Conservation (phyloP, 2,888 invertebrate genomes). For the Cyrtodaria siliqua region DNA sequence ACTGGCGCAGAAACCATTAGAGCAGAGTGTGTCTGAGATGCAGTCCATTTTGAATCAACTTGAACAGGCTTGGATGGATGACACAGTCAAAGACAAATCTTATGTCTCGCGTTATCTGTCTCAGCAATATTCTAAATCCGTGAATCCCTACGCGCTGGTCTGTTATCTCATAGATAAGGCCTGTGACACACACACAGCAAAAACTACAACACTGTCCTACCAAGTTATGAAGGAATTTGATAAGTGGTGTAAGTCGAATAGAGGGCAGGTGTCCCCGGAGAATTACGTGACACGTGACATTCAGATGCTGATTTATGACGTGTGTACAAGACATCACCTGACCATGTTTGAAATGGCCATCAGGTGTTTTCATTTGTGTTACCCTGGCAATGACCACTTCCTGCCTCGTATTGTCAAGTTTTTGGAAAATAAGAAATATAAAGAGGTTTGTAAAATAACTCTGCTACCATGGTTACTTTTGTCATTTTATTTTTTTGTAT, state of each 20-base stretch:
- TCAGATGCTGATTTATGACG: constrained; percentile 62
- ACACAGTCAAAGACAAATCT: constrained; percentile 53
- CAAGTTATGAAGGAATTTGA: constrained; percentile 74
- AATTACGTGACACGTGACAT: constrained; percentile 65
- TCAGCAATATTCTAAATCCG: constrained; percentile 39
- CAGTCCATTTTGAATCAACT: constrained; percentile 42
- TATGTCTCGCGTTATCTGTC: constrained; percentile 48
- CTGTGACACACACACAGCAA: constrained; percentile 63
- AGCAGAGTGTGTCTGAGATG: constrained; percentile 60
- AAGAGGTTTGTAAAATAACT: constrained; percentile 80
- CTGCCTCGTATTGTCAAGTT: constrained; percentile 67
- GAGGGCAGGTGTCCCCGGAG: constrained; percentile 20
- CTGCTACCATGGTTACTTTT: no score
- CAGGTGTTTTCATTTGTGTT: constrained; percentile 70
- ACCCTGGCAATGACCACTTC: constrained; percentile 74
- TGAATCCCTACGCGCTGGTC: constrained; percentile 65
- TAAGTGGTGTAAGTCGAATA: constrained; percentile 60
- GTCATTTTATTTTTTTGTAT: no score
- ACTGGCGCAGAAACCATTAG: constrained; percentile 48
- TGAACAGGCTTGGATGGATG: constrained; percentile 68
- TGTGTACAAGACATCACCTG: constrained; percentile 71
- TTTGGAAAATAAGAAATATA: constrained; percentile 68
- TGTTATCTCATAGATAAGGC: constrained; percentile 62
- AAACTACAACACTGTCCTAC: constrained; percentile 71
- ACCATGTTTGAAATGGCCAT: constrained; percentile 74